phyloP scores from a whole-genome alignment of 2,888 invertebrate genomes.

The Pegoplata infirma region DNA sequence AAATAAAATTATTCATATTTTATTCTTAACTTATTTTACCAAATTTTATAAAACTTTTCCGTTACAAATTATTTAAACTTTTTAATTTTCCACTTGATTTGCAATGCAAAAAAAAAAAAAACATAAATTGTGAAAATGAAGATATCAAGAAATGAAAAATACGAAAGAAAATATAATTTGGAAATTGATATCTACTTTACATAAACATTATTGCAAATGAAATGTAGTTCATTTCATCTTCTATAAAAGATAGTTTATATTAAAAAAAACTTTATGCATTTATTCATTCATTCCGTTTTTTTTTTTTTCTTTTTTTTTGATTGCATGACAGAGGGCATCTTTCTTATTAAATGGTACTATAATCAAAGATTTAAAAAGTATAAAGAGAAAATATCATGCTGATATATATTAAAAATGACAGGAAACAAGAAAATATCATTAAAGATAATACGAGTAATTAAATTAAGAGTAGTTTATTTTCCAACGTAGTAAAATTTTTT shows the following conservation, averaged over 20 bases:
- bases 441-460: background rate
- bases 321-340: no score
- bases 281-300: no score
- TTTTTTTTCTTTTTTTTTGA: background rate
- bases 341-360: no score
- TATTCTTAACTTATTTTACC: no score
- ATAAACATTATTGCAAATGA: background rate
- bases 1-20: no score
- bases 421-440: background rate
- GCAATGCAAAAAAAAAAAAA: background rate
- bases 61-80: no score
- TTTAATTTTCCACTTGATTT: slow-evolving; percentile 16
- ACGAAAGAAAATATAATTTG: background rate
- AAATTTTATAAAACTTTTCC: no score
- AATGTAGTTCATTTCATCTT: background rate
- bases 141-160: background rate
- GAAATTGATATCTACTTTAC: slow-evolving; percentile 5
- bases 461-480: background rate
- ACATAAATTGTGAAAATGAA: background rate
- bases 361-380: no score
- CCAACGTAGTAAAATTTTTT: no score
- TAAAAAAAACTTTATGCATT: no score
- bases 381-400: no score
- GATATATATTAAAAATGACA: slow-evolving; percentile 7
- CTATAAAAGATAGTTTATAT: no score